Conservation (phyloP, 2,113 vertebrate species). For the Paratilapia polleni region DNA sequence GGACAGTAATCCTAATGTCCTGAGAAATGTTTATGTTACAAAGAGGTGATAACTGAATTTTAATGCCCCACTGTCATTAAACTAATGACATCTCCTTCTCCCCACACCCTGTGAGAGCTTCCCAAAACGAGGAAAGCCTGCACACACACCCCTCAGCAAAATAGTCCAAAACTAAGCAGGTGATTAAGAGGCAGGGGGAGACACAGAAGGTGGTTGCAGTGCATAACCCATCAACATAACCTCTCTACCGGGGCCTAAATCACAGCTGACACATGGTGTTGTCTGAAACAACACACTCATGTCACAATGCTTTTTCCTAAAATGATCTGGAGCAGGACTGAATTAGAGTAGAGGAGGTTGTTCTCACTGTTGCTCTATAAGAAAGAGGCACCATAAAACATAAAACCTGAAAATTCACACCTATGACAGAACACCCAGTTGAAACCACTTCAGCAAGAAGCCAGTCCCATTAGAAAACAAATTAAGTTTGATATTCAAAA, state of each 20-base stretch:
- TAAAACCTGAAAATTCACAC: background rate
- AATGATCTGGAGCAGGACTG: conserved; percentile 13
- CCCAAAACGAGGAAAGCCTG: conserved; percentile 19
- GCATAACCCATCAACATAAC: conserved; percentile 32
- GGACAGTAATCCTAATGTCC: background rate
- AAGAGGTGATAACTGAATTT: background rate
- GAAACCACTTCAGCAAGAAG: background rate
- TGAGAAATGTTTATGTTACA: background rate
- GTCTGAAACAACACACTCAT: conserved; percentile 11
- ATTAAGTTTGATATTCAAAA: conserved; percentile 15
- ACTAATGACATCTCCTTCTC: background rate
- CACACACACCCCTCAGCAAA: background rate
- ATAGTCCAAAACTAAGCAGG: background rate
- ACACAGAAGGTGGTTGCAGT: conserved; percentile 8
- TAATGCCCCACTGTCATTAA: background rate
- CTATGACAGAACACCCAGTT: background rate
- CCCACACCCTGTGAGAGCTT: background rate
- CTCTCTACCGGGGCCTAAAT: conserved; percentile 34
- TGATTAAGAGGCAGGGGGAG: background rate
- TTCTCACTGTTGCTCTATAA: background rate
- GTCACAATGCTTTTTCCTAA: conserved; percentile 31
- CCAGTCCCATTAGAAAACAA: conserved; percentile 9
- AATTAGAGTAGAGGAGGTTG: background rate
- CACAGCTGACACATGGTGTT: conserved; percentile 28
- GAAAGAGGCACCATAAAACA: background rate